Evolutionary conservation across 2,888 invertebrate genomes (phyloP), one percentile per base, ranked within the genome.

Genomic region (Ophioninae sp.): DNA sequence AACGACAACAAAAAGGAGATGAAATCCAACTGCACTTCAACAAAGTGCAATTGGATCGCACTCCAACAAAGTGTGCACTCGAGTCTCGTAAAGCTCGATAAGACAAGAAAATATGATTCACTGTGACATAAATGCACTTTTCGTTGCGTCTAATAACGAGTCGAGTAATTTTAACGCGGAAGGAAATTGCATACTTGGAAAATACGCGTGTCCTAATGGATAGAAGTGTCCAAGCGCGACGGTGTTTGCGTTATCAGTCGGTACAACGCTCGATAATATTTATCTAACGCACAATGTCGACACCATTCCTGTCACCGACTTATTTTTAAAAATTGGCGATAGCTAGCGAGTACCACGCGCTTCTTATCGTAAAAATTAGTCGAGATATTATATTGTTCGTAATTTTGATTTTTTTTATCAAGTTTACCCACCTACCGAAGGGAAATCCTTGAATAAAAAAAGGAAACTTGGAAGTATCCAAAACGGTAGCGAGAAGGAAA

Each of bases 241-340:
- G 50, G 50, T 50, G 17, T 13, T 50, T 50, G 17, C 50, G 8
- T 68, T 50, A 68, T 68, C 68, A 6, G 68, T 39, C 50, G 23
- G 59, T 59, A 67, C 68, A 37, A 65, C 69, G 72, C 50, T 62
- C 21, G 44, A 21, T 44, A 20, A 20, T 41, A 67, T 44, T 44
- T 20, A 20, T 21, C 44, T 44, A 44, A 50, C 50, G 50, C 17
- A 50, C 17, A 50, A 50, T 50, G 6, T 17, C 50, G 17, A 13
- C 13, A 17, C 13, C 17, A 17, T 50, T 50, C 17, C 6, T 10
- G 50, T 50, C 50, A 50, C 50, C 13, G n/a, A 20, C 21, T 20
- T 61, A 72, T 50, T 50, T 59, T 44, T 21, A 13, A 21, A 21
- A 21, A 57, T 56, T 39, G 39, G 61, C 59, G 59, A 72, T 72